These are phyloP conservation scores for Gopherus flavomarginatus DNA, from an alignment of 2,113 vertebrate genomes.

Conservation along the genomic window DNA sequence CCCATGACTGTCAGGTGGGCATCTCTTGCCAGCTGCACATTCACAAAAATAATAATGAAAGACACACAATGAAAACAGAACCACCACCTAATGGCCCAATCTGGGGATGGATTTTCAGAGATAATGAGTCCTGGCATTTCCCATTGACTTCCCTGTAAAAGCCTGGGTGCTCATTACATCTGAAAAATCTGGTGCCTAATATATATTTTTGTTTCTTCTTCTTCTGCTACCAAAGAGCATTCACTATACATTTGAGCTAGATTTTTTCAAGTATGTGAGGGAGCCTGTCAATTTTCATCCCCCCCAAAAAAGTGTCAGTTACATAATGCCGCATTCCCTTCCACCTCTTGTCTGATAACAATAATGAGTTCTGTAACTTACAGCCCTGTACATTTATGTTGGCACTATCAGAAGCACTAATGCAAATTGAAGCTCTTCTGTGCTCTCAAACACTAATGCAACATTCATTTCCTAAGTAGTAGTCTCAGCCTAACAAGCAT, in stretches of 20 bases:
- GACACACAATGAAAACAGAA: not conserved
- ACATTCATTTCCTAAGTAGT: conserved; percentile 80
- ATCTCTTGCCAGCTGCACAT: not conserved
- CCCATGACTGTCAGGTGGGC: not conserved
- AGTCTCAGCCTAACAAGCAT: conserved; percentile 77
- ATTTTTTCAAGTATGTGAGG: conserved; percentile 40
- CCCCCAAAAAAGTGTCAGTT: conserved; percentile 57
- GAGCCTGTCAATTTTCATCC: conserved; percentile 30
- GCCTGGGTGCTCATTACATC: not conserved
- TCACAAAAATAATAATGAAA: not conserved
- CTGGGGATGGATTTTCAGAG: not conserved
- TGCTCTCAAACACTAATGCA: conserved; percentile 78
- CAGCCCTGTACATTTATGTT: conserved; percentile 76
- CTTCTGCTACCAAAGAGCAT: conserved; percentile 28
- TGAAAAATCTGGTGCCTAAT: not conserved
- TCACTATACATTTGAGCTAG: conserved; percentile 21
- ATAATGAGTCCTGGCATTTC: not conserved
- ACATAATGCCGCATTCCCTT: conserved; percentile 34
- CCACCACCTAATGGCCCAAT: not conserved
- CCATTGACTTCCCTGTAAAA: accelerated
- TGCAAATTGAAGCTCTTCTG: conserved; percentile 72
- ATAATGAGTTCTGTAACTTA: conserved; percentile 73
- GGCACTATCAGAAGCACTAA: conserved; percentile 74
- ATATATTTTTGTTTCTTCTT: not conserved
- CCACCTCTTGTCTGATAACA: conserved; percentile 76